Conservation (phyloP, 2,888 invertebrate species). For the Scaptomyza cyrtandrae region DNA sequence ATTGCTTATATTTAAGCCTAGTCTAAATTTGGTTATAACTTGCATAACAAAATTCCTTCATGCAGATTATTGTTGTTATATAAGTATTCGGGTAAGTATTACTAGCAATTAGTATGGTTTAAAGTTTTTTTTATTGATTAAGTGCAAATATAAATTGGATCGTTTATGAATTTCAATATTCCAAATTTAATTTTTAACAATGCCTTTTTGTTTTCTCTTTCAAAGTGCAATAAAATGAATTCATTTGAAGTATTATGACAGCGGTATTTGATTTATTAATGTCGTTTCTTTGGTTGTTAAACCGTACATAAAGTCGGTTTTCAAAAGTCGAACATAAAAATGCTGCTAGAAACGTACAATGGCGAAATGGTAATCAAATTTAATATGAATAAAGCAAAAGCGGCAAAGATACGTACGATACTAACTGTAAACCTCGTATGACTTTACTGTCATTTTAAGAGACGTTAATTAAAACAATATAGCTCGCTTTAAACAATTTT, state of each 20-base stretch:
- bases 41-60: not conserved
- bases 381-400: slow-evolving; percentile 47
- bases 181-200: not conserved
- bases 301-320: slow-evolving; percentile 11
- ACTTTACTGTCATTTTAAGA: slow-evolving; percentile 55
- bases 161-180: too few relatives aligned
- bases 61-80: not conserved
- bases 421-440: slow-evolving; percentile 2
- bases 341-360: slow-evolving; percentile 13
- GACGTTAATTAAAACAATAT: slow-evolving; percentile 72
- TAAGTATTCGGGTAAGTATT: not conserved
- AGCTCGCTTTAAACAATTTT: slow-evolving; percentile 61
- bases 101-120: too few relatives aligned
- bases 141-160: not conserved
- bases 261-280: slow-evolving; percentile 4
- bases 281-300: slow-evolving; percentile 1
- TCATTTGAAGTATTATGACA: not conserved
- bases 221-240: not conserved
- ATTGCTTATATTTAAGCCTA: not conserved
- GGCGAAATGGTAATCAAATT: slow-evolving; percentile 14
- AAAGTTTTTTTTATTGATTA: not conserved
- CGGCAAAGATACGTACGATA: slow-evolving; percentile 13
- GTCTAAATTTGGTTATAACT: not conserved
- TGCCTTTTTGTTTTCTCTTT: not conserved
- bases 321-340: slow-evolving; percentile 16